phyloP scores from a whole-genome alignment of 1,140 invertebrate genomes.

The Acromyrmex echinatior region DNA sequence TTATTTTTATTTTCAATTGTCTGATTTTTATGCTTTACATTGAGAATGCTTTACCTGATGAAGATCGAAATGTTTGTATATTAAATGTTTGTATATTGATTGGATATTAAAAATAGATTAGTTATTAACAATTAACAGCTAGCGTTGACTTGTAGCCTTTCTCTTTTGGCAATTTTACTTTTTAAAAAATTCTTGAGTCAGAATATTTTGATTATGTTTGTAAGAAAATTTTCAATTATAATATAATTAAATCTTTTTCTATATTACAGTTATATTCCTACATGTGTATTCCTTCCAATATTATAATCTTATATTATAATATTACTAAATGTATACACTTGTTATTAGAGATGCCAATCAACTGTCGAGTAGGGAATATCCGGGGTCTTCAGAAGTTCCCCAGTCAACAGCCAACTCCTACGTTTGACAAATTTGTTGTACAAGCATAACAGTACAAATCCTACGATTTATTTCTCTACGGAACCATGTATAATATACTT shows the following conservation, averaged over 20 bases:
- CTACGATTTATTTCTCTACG: neutral
- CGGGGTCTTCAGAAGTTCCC: constrained; percentile 39
- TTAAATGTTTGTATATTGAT: too few species aligned
- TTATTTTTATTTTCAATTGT: too few species aligned
- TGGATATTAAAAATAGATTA: too few species aligned
- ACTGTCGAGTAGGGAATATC: constrained; percentile 37
- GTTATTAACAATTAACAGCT: too few species aligned
- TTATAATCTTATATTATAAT: neutral
- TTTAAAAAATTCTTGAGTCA: too few species aligned
- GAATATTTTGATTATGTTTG: too few species aligned
- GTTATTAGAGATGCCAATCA: constrained; percentile 37
- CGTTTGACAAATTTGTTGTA: constrained; percentile 26
- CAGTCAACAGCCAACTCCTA: neutral
- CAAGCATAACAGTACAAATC: neutral
- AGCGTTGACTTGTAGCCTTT: too few species aligned
- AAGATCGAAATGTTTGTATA: too few species aligned
- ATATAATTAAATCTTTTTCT: neutral
- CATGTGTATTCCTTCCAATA: neutral
- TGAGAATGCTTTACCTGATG: too few species aligned
- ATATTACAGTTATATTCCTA: neutral
- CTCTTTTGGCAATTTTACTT: too few species aligned
- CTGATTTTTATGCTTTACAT: too few species aligned
- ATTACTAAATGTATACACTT: neutral
- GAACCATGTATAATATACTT: neutral
- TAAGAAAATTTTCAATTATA: neutral